These are phyloP conservation scores for Noctua janthina DNA, from an alignment of 2,888 invertebrate genomes.

Conservation along the genomic window DNA sequence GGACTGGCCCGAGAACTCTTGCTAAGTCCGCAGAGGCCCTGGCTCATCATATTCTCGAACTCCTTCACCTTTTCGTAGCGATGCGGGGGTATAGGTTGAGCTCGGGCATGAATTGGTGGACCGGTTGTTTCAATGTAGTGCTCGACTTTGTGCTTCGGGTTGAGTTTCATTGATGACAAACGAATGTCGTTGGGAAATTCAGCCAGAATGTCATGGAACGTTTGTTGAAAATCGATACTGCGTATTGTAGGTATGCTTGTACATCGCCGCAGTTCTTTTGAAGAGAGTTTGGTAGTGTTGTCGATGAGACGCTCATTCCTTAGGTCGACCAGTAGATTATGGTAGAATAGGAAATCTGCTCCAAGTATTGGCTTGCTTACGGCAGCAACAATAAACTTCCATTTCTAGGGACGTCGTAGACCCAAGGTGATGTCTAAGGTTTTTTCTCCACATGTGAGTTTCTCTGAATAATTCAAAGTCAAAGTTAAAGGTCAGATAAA, in stretches of 20 bases:
- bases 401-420: constrained; percentile 9
- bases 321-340: constrained; percentile 24
- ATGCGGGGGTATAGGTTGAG: constrained; percentile 5
- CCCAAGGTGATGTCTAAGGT: constrained; percentile 9
- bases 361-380: constrained; percentile 25
- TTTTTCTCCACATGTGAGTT: constrained; percentile 21
- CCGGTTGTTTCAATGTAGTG: constrained; percentile 20
- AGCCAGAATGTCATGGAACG: constrained; percentile 6
- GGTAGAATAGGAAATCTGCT: constrained; percentile 20
- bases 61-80: constrained; percentile 12
- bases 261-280: neutral
- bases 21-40: neutral
- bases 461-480: constrained; percentile 1
- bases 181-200: constrained; percentile 2
- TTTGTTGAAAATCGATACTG: too few relatives aligned
- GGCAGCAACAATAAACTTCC: neutral
- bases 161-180: constrained; percentile 14
- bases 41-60: constrained; percentile 12
- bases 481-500: too few relatives aligned
- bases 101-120: neutral
- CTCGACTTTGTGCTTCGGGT: neutral
- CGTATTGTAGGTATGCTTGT: neutral
- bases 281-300: neutral
- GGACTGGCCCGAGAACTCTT: constrained; percentile 10
- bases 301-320: constrained; percentile 7